These are phyloP conservation scores for Drymonia ruficornis DNA, from an alignment of 2,888 invertebrate species.

Conservation along the genomic window DNA sequence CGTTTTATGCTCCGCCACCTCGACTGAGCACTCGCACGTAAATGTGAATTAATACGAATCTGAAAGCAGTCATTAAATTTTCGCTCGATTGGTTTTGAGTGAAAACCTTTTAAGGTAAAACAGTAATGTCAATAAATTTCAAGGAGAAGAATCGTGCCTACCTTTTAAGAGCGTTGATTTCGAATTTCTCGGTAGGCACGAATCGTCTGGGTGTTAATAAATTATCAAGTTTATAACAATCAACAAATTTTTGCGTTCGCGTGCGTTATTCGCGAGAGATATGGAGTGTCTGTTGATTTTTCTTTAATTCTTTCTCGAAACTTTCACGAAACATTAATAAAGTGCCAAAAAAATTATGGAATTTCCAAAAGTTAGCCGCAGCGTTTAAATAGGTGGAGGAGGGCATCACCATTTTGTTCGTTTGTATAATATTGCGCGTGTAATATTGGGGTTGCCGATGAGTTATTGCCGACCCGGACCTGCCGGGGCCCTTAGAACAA, in stretches of 20 bases:
- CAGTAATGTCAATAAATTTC: conserved; percentile 67
- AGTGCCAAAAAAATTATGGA: neutral
- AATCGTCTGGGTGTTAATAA: conserved; percentile 37
- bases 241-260: conserved; percentile 17
- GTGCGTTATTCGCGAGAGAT: conserved; percentile 14
- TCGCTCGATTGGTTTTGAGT: conserved; percentile 73
- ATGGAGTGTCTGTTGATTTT: conserved; percentile 44
- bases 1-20: conserved; percentile 66
- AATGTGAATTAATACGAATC: conserved; percentile 74
- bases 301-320: conserved; percentile 22
- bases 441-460: conserved; percentile 54
- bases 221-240: conserved; percentile 27
- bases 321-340: conserved; percentile 1
- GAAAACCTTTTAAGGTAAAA: conserved; percentile 77
- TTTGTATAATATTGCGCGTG: conserved; percentile 47
- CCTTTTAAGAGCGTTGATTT: conserved; percentile 57
- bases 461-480: conserved; percentile 52
- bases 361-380: conserved; percentile 11
- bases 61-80: conserved; percentile 81
- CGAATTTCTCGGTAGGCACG: conserved; percentile 39
- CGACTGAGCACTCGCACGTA: conserved; percentile 60
- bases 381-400: conserved; percentile 1
- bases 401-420: conserved; percentile 29
- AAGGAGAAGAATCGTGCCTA: conserved; percentile 51
- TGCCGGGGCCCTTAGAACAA: conserved; percentile 50